Evolutionary conservation across 2,888 invertebrate species (phyloP).

Genomic region (Choristoneura rosaceana): DNA sequence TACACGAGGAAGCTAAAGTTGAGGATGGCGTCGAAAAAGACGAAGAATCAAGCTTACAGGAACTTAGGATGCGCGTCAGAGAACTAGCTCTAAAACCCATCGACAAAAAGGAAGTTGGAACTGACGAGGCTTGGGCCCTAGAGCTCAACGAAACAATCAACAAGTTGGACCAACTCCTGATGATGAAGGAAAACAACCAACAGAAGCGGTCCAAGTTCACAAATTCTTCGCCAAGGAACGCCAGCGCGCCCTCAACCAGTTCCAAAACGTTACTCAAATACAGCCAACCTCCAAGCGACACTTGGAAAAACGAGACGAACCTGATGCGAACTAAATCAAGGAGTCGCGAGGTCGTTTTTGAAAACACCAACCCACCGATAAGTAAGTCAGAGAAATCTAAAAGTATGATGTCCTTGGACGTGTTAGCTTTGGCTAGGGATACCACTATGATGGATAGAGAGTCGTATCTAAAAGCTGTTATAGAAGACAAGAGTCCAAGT

Average conservation of each 20-base stretch:
- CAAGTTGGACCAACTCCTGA: constrained; percentile 89
- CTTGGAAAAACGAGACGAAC: constrained; percentile 64
- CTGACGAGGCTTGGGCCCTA: constrained; percentile 90
- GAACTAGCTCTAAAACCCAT: constrained; percentile 90
- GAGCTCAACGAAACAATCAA: constrained; percentile 92
- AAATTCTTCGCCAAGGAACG: constrained; percentile 67
- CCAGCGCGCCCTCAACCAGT: constrained; percentile 75
- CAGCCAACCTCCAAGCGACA: constrained; percentile 67
- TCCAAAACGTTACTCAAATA: constrained; percentile 62
- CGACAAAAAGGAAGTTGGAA: constrained; percentile 89
- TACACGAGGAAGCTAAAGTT: constrained; percentile 69
- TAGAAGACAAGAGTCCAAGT: constrained; percentile 79
- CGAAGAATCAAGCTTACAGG: constrained; percentile 86
- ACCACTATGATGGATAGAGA: constrained; percentile 75
- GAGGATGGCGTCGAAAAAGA: constrained; percentile 67
- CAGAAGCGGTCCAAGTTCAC: constrained; percentile 83
- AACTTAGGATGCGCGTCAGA: constrained; percentile 88
- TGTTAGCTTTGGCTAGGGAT: constrained; percentile 74
- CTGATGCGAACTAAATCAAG: constrained; percentile 69
- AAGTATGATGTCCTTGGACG: constrained; percentile 82
- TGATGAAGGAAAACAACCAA: constrained; percentile 87
- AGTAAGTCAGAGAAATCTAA: constrained; percentile 74
- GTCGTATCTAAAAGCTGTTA: constrained; percentile 78
- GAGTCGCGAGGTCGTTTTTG: constrained; percentile 73
- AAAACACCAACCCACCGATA: constrained; percentile 67